These are phyloP conservation scores for Eulimnadia texana DNA, from an alignment of 1,140 invertebrate genomes.

Conservation along the genomic window DNA sequence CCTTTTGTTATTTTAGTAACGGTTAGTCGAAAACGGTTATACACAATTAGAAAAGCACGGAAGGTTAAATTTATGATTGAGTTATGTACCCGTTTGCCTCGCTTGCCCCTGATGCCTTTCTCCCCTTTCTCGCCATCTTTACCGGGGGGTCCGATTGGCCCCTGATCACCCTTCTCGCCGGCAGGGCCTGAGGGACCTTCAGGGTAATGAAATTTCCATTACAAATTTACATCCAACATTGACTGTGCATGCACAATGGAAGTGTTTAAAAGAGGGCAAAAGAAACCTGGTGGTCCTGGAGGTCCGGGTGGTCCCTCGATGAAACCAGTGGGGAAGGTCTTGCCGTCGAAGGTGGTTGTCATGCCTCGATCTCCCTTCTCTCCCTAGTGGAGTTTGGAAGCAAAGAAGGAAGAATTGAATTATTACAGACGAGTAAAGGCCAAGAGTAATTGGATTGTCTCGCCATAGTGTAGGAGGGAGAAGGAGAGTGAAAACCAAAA, in stretches of 20 bases:
- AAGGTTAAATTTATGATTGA: slow-evolving; percentile 9
- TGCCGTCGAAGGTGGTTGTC: slow-evolving; percentile 75
- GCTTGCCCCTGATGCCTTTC: slow-evolving; percentile 48
- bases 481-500: too few species aligned
- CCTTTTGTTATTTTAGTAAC: background rate
- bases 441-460: too few species aligned
- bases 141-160: slow-evolving; percentile 55
- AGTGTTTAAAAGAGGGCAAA: too few species aligned
- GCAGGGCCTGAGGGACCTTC: slow-evolving; percentile 33
- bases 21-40: background rate
- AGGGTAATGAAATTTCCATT: too few species aligned
- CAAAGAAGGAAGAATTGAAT: too few species aligned
- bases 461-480: too few species aligned
- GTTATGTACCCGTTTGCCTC: slow-evolving; percentile 62
- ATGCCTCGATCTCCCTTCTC: slow-evolving; percentile 79
- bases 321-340: slow-evolving; percentile 76
- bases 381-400: too few species aligned
- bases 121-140: slow-evolving; percentile 58
- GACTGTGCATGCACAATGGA: too few species aligned
- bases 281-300: slow-evolving; percentile 77
- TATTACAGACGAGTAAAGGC: too few species aligned
- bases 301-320: slow-evolving; percentile 87
- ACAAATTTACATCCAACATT: too few species aligned
- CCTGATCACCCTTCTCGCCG: slow-evolving; percentile 43
- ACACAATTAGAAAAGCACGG: slow-evolving; percentile 3